A percentile compares a stretch with the other conserved stretches of the same genome.
Conservation (phyloP, 2,888 invertebrate genomes). For the Drosophila neotestacea region DNA sequence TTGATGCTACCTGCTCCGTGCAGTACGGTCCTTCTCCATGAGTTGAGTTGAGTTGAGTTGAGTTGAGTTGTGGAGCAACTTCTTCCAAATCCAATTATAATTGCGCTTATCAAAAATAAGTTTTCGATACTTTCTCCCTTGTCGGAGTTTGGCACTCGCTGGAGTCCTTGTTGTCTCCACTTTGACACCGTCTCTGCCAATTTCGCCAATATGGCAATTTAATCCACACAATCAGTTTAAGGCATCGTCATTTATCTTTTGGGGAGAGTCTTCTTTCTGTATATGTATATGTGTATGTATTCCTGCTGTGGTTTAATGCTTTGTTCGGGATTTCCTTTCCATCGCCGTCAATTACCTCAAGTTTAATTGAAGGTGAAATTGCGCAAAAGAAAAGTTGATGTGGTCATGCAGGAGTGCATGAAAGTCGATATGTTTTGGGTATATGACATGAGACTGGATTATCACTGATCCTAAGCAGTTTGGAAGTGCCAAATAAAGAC, state of each 20-base stretch:
- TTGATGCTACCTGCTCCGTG: conserved; percentile 50
- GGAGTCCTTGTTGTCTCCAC: conserved; percentile 37
- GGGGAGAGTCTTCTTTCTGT: conserved; percentile 18
- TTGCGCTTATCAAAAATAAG: conserved; percentile 82
- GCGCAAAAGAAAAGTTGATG: conserved; percentile 56
- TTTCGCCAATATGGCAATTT: conserved; percentile 81
- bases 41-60: no score
- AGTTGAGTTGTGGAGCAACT: conserved; percentile 51
- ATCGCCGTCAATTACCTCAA: conserved; percentile 74
- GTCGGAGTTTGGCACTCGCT: conserved; percentile 25
- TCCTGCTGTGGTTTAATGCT: conserved; percentile 42
- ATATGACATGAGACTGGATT: conserved; percentile 34
- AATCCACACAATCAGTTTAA: conserved; percentile 80
- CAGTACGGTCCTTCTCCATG: background rate
- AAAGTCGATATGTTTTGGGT: conserved; percentile 23
- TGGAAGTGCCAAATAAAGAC: conserved; percentile 17
- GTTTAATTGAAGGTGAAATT: conserved; percentile 80
- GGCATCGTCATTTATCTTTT: conserved; percentile 78
- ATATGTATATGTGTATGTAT: conserved; percentile 18
- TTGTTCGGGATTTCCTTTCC: conserved; percentile 53
- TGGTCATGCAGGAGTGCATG: conserved; percentile 64
- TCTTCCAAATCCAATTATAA: conserved; percentile 78
- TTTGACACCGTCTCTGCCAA: conserved; percentile 66
- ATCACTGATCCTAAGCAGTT: conserved; percentile 27
- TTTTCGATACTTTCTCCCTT: conserved; percentile 71